Conservation (phyloP, 2,888 invertebrate species). For the Athalia cordata region DNA sequence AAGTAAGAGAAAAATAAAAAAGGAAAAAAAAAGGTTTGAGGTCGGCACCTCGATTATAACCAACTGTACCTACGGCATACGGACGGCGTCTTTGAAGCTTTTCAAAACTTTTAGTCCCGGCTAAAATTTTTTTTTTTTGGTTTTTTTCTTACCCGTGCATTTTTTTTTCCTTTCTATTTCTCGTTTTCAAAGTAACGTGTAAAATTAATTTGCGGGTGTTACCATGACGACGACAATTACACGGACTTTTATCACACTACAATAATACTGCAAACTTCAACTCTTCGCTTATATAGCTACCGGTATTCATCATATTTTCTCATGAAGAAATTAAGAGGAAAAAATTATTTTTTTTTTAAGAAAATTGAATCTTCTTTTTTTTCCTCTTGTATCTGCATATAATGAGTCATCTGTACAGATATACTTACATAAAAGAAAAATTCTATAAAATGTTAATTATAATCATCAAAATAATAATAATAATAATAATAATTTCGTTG, state of each 20-base stretch:
- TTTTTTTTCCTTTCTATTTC: not conserved
- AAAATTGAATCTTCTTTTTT: too few species aligned
- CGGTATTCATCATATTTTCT: too few species aligned
- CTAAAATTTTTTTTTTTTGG: not conserved
- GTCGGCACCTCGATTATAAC: constrained; percentile 67
- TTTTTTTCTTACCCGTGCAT: not conserved
- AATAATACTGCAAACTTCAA: constrained; percentile 55
- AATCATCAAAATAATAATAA: too few species aligned
- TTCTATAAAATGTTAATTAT: too few species aligned
- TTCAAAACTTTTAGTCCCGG: constrained; percentile 52
- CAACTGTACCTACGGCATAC: constrained; percentile 45
- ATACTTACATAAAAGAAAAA: too few species aligned
- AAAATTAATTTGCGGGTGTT: constrained; percentile 67
- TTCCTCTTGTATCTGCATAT: too few species aligned
- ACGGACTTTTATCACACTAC: constrained; percentile 53
- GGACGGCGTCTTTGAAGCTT: constrained; percentile 54
- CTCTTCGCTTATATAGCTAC: too few species aligned
- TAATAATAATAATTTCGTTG: too few species aligned
- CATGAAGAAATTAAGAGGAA: too few species aligned
- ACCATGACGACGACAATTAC: constrained; percentile 27
- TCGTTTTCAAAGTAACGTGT: constrained; percentile 9
- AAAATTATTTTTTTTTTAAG: too few species aligned
- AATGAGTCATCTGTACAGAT: too few species aligned
- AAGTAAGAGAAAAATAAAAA: not conserved
- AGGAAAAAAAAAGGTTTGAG: constrained; percentile 50